Base-by-base conservation (phyloP, 2,113 vertebrate genomes). In the Scophthalmus maximus region DNA sequence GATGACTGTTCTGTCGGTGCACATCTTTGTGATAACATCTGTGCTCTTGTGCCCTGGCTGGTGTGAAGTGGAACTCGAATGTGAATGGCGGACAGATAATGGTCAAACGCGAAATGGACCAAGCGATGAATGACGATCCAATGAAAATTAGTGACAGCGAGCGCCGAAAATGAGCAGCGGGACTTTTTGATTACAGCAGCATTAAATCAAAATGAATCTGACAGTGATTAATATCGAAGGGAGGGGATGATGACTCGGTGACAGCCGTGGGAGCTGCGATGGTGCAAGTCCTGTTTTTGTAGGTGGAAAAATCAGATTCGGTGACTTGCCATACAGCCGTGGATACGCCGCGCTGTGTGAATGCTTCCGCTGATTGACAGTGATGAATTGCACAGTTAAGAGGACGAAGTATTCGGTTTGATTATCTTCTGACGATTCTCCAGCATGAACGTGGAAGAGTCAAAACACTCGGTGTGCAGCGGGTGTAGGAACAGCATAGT, bases 351-450 rank as follows among this genome's bases (percentile, higher is more conserved):
- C 6, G 23, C 27, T 22, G 73, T 15, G 51, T 27, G 66, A 68
- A 60, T 10, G 50, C 25, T 12, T 50, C 55, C 53, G 6, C 49
- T 70, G 73, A 79, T 53, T 68, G 84, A 66, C 69, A 73, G 65
- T 70, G 78, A 86, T 71, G 68, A 69, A 87, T 69, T 71, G 58
- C 69, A 64, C 63, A 17, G 49, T 70, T 86, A 83, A 86, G 64
- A 12, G 25, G 52, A 64, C 61, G 82, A 77, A 66, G 42, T 27
- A 20, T 40, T 70, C 34, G 50, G 26, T 55, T 10, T 10, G 20
- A 52, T 46, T 32, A 14, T 32, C 34, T 18, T 29, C 29, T 17
- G 68, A 20, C 8, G n/a, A 8, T 9, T 46, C 42, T 8, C 42
- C 36, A 1, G 36, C 5, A 15, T 40, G 36, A 17, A 2, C n/a